phyloP scores from a whole-genome alignment of 2,797 vertebrate genomes.

The Tachyglossus aculeatus region DNA sequence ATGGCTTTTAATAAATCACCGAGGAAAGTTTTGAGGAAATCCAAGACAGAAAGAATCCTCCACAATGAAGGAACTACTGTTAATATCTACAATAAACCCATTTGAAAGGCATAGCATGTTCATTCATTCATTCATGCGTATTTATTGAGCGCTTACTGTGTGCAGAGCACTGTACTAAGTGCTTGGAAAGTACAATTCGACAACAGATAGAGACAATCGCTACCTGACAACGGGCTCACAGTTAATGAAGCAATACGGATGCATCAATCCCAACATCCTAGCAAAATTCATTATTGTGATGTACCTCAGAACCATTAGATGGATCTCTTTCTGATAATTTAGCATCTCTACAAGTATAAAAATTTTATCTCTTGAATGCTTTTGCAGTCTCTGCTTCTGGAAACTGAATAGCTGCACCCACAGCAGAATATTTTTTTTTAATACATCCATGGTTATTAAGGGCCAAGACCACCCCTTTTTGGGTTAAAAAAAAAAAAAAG shows the following conservation, averaged over 20 bases:
- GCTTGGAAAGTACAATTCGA: too few relatives aligned
- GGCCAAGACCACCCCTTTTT: constrained; percentile 15
- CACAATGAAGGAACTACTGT: neutral
- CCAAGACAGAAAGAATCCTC: neutral
- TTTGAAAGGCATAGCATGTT: neutral
- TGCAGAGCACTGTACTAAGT: too few relatives aligned
- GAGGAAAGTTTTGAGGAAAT: neutral
- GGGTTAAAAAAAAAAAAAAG: too few relatives aligned
- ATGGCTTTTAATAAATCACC: constrained; percentile 8
- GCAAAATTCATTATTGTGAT: neutral
- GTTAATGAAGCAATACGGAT: constrained; percentile 11
- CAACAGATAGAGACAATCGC: too few relatives aligned
- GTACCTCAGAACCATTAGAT: constrained; percentile 21
- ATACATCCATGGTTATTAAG: constrained; percentile 52
- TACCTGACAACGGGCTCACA: too few relatives aligned
- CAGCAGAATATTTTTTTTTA: constrained; percentile 37
- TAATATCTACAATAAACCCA: neutral
- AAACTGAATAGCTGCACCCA: constrained; percentile 30
- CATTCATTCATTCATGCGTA: too few relatives aligned
- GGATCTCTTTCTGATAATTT: constrained; percentile 26
- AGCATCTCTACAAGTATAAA: constrained; percentile 28
- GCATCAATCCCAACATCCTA: constrained; percentile 1
- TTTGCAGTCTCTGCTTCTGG: constrained; percentile 33
- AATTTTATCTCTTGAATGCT: constrained; percentile 45
- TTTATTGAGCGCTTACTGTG: too few relatives aligned